Evolutionary conservation across 1,140 invertebrate species (phyloP).

Genomic region (Idris sp.): DNA sequence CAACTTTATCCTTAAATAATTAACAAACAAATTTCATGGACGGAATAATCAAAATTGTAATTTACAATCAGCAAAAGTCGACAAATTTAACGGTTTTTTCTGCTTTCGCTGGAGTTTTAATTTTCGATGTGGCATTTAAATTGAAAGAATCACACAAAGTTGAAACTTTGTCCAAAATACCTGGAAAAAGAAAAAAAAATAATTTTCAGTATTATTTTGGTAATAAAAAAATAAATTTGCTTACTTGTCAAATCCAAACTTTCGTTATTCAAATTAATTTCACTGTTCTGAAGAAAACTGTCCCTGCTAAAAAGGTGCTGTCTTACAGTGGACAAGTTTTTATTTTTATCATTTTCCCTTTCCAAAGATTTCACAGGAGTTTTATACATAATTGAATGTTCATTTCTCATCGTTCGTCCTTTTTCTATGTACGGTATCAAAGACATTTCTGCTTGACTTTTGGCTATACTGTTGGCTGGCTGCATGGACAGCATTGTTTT

Average conservation of each 20-base stretch:
- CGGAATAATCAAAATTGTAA: no score
- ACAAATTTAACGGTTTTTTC: no score
- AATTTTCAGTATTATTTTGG: not conserved
- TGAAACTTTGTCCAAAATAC: constrained; percentile 18
- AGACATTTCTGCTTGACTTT: constrained; percentile 65
- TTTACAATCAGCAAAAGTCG: no score
- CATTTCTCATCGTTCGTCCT: constrained; percentile 70
- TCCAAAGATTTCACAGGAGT: constrained; percentile 64
- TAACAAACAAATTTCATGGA: no score
- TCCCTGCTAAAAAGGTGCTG: constrained; percentile 76
- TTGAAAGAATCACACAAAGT: constrained; percentile 20
- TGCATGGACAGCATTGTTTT: constrained; percentile 73
- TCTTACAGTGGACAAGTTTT: constrained; percentile 69
- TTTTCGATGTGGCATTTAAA: no score
- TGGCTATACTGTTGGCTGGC: constrained; percentile 66
- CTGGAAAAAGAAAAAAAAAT: constrained; percentile 11
- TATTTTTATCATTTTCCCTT: constrained; percentile 36
- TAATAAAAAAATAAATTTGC: not conserved
- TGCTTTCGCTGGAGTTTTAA: no score
- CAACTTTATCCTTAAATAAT: no score
- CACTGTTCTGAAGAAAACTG: constrained; percentile 64
- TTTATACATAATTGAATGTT: constrained; percentile 75
- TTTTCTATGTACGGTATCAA: constrained; percentile 75
- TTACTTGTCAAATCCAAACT: constrained; percentile 73
- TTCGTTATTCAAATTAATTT: constrained; percentile 65